Evolutionary conservation across 2,888 invertebrate genomes (phyloP).

Genomic region (Blomia tropicalis): DNA sequence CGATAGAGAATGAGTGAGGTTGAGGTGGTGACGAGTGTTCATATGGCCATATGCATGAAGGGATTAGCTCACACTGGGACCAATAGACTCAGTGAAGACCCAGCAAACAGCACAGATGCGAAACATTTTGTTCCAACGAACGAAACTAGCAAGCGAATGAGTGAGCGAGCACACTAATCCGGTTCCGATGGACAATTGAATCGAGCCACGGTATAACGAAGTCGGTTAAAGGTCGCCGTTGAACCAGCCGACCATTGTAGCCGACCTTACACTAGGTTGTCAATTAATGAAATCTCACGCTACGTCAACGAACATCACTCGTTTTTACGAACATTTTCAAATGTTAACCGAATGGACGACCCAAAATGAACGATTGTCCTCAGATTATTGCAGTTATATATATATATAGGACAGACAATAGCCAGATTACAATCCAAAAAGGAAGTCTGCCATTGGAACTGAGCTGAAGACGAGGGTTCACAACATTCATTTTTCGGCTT

Average conservation of each 20-base stretch:
- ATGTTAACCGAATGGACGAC: no score
- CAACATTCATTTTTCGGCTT: no score
- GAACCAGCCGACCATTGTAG: background rate
- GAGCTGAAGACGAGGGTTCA: no score
- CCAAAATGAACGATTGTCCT: no score
- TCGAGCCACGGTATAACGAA: slow-evolving; percentile 14
- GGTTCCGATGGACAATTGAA: slow-evolving; percentile 16
- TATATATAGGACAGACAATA: background rate
- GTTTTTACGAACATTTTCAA: no score
- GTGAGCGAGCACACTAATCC: background rate
- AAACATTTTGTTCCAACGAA: background rate
- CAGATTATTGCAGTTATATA: no score
- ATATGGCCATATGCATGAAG: slow-evolving; percentile 14
- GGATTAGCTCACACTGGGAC: slow-evolving; percentile 12
- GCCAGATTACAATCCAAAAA: slow-evolving; percentile 1
- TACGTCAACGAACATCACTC: no score
- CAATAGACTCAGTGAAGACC: background rate
- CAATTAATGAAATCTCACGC: slow-evolving; percentile 15
- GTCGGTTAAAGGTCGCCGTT: slow-evolving; percentile 1
- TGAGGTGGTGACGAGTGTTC: no score
- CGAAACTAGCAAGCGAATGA: background rate
- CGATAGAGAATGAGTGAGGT: background rate
- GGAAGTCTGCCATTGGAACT: background rate
- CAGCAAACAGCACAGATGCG: slow-evolving; percentile 12
- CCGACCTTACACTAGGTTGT: background rate